Percentiles rank a stretch among this genome's conserved stretches.
These are phyloP conservation scores for Drosophila asahinai DNA, from an alignment of 1,140 invertebrate species.

Conservation along the genomic window DNA sequence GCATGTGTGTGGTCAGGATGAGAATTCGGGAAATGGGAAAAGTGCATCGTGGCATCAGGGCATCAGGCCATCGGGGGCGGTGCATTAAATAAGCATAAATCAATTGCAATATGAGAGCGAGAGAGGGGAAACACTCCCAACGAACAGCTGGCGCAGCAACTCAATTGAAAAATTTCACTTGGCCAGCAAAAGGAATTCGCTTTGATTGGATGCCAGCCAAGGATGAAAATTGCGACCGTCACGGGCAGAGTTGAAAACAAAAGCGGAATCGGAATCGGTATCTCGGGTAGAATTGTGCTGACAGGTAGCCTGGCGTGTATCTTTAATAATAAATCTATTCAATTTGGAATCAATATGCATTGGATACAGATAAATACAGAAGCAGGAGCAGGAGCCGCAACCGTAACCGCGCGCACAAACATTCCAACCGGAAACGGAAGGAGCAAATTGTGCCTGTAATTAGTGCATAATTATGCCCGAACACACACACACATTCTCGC, in stretches of 20 bases:
- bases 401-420: slow-evolving; percentile 13
- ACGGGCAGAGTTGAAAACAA: neutral
- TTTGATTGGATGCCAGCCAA: slow-evolving; percentile 41
- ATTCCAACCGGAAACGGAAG: slow-evolving; percentile 50
- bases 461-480: slow-evolving; percentile 65
- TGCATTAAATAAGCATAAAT: slow-evolving; percentile 63
- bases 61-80: neutral
- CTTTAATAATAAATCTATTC: slow-evolving; percentile 12
- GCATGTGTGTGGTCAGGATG: slow-evolving; percentile 23
- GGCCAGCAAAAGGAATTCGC: slow-evolving; percentile 32
- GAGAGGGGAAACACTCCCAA: neutral
- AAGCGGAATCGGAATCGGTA: neutral
- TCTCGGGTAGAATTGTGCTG: slow-evolving; percentile 43
- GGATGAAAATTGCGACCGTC: slow-evolving; percentile 12
- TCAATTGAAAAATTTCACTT: slow-evolving; percentile 35
- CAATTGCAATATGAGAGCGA: slow-evolving; percentile 39
- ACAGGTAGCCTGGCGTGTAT: slow-evolving; percentile 40
- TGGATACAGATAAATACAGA: neutral
- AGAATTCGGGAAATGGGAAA: slow-evolving; percentile 7
- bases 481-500: neutral
- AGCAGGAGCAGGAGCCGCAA: neutral
- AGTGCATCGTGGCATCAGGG: neutral
- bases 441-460: slow-evolving; percentile 66
- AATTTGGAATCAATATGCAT: slow-evolving; percentile 2
- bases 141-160: slow-evolving; percentile 12